A percentile compares a stretch with the other conserved stretches of the same genome.
phyloP scores from a whole-genome alignment of 2,797 vertebrate species.

The Microcaecilia unicolor region DNA sequence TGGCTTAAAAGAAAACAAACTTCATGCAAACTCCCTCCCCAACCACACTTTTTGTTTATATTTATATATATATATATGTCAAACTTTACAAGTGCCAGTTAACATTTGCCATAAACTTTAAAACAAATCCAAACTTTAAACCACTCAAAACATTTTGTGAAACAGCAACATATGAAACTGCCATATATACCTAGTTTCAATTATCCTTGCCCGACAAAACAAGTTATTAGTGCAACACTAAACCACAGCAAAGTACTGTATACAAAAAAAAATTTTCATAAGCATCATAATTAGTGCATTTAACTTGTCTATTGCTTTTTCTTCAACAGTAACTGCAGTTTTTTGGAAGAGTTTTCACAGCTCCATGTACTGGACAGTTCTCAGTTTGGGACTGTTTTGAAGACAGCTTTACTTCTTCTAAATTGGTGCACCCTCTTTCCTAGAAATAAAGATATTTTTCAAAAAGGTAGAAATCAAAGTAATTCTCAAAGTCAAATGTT shows the following conservation, averaged over 20 bases:
- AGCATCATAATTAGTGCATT: too few relatives aligned
- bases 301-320: too few relatives aligned
- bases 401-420: slow-evolving; percentile 48
- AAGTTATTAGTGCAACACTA: slow-evolving; percentile 15
- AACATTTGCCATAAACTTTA: slow-evolving; percentile 13
- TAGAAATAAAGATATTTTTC: slow-evolving; percentile 11
- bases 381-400: slow-evolving; percentile 36
- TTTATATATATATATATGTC: not conserved
- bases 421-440: slow-evolving; percentile 55
- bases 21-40: too few relatives aligned
- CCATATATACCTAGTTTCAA: slow-evolving; percentile 11
- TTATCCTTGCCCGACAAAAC: slow-evolving; percentile 22
- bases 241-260: too few relatives aligned
- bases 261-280: too few relatives aligned
- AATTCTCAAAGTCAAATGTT: too few relatives aligned
- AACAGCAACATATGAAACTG: slow-evolving; percentile 23
- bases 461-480: too few relatives aligned
- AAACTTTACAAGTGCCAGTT: too few relatives aligned
- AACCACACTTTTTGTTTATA: too few relatives aligned
- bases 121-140: slow-evolving; percentile 16
- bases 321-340: too few relatives aligned
- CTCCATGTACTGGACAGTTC: too few relatives aligned
- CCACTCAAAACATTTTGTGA: slow-evolving; percentile 1
- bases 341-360: too few relatives aligned
- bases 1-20: slow-evolving; percentile 31